Conservation (phyloP, 2,888 invertebrate species). For the Cepaea hortensis region DNA sequence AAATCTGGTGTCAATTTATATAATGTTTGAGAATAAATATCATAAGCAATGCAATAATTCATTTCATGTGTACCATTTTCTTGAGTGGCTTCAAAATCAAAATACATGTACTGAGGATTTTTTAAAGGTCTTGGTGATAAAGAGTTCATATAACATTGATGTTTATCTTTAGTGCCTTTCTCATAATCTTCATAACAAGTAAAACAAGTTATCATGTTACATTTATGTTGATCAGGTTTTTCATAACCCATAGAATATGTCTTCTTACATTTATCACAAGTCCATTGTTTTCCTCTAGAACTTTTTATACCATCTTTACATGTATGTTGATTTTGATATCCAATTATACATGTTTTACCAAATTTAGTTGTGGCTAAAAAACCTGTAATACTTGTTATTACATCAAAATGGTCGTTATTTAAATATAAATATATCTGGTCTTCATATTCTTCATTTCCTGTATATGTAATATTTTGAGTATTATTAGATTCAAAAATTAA, state of each 20-base stretch:
- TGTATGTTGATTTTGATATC: background rate
- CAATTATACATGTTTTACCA: background rate
- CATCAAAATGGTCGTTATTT: background rate
- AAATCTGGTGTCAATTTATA: constrained; percentile 6
- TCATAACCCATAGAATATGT: background rate
- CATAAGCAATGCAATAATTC: constrained; percentile 12
- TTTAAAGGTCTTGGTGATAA: background rate
- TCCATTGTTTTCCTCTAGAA: background rate
- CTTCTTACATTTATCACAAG: constrained; percentile 1
- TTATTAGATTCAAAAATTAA: constrained; percentile 11
- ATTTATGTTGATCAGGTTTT: background rate
- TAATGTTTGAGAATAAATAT: background rate
- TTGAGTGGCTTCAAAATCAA: constrained; percentile 16
- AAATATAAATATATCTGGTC: constrained; percentile 2
- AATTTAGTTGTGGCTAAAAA: background rate
- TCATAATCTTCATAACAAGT: constrained; percentile 6
- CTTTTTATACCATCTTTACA: background rate
- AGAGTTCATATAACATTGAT: background rate
- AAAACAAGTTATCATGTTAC: background rate
- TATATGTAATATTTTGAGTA: background rate
- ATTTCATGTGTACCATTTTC: constrained; percentile 8
- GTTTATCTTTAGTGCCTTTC: background rate
- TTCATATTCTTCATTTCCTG: constrained; percentile 2
- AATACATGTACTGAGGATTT: background rate
- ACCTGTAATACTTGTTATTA: constrained; percentile 5